These are phyloP conservation scores for Trichopoda pennipes DNA, from an alignment of 2,888 invertebrate genomes.

Conservation along the genomic window DNA sequence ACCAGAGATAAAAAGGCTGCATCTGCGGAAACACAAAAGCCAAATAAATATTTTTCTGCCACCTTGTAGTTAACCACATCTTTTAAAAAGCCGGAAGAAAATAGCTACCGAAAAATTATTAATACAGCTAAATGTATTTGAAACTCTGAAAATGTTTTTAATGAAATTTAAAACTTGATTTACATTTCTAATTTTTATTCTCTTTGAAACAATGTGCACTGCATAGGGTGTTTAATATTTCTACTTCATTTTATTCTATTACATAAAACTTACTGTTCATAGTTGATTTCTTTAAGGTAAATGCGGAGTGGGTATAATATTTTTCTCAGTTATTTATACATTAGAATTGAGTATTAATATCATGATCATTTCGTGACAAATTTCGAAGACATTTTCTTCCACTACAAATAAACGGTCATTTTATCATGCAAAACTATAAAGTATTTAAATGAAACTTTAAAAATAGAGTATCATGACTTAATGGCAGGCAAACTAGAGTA, in stretches of 20 bases:
- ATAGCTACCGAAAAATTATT: too few relatives aligned
- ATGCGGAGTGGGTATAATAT: not conserved
- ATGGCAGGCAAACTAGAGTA: conserved; percentile 20
- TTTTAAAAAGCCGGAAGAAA: too few relatives aligned
- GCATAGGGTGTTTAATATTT: not conserved
- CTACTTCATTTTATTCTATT: not conserved
- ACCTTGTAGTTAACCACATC: too few relatives aligned
- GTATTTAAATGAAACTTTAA: conserved; percentile 20
- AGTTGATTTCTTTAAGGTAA: conserved; percentile 51
- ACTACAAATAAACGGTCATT: conserved; percentile 48
- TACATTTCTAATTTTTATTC: too few relatives aligned
- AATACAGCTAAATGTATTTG: too few relatives aligned
- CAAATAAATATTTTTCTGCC: too few relatives aligned
- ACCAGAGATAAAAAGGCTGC: too few relatives aligned
- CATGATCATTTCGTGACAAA: conserved; percentile 66
- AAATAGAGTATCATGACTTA: conserved; percentile 7
- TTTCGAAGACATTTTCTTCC: conserved; percentile 36
- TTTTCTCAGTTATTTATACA: conserved; percentile 49
- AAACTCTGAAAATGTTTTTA: too few relatives aligned
- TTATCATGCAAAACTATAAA: conserved; percentile 61
- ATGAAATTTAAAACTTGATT: too few relatives aligned
- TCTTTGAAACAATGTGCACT: too few relatives aligned
- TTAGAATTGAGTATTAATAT: conserved; percentile 60
- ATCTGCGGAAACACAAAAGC: too few relatives aligned
- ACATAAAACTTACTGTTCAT: conserved; percentile 8